Evolutionary conservation across 2,888 invertebrate species (phyloP).

Genomic region (Stenotaenia linearis): DNA sequence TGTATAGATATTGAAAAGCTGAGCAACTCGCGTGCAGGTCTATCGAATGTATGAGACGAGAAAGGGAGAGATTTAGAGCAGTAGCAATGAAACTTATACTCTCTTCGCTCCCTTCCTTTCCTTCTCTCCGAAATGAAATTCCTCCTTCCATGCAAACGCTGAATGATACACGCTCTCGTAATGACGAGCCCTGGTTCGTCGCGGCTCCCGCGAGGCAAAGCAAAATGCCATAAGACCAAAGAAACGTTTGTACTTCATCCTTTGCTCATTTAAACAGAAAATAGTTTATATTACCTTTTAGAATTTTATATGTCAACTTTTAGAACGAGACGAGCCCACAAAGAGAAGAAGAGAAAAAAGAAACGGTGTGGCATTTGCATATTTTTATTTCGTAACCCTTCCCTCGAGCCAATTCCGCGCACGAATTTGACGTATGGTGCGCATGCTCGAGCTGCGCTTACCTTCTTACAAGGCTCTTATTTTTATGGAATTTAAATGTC

Average conservation of each 20-base stretch:
- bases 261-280: background rate
- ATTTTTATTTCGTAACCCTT: background rate
- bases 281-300: background rate
- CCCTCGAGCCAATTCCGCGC: background rate
- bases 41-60: background rate
- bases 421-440: background rate
- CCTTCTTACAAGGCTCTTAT: background rate
- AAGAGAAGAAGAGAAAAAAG: background rate
- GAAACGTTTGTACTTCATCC: background rate
- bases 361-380: background rate
- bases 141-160: background rate
- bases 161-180: background rate
- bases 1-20: background rate
- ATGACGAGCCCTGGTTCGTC: background rate
- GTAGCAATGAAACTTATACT: background rate
- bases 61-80: background rate
- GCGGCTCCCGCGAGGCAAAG: background rate
- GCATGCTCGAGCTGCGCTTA: background rate
- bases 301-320: background rate
- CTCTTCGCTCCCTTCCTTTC: background rate
- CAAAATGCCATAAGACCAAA: background rate
- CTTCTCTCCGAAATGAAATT: background rate
- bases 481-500: background rate
- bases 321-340: background rate
- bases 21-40: background rate